A percentile compares a stretch with the other conserved stretches of the same genome.
Conservation (phyloP, 2,113 vertebrate genomes). For the Girardinichthys multiradiatus region DNA sequence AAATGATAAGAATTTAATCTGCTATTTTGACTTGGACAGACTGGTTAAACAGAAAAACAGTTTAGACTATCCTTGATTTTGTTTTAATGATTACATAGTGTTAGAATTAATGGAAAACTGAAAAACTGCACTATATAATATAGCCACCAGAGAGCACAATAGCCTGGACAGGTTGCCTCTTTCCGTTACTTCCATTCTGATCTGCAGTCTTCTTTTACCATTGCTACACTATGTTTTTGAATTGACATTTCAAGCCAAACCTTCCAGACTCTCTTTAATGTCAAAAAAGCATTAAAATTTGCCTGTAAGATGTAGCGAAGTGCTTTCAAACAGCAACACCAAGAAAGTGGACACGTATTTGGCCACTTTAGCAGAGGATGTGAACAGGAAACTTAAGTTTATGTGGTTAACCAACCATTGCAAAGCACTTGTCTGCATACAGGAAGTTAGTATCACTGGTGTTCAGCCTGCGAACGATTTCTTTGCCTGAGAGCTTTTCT, state of each 20-base stretch:
- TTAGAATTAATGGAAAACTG: background rate
- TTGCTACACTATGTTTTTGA: constrained; percentile 25
- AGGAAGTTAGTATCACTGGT: constrained; percentile 86
- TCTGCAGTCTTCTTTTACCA: constrained; percentile 31
- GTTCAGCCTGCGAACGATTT: constrained; percentile 69
- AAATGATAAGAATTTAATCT: background rate
- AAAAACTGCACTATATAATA: constrained; percentile 39
- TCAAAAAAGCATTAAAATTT: constrained; percentile 4
- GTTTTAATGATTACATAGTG: too few relatives aligned
- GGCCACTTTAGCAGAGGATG: constrained; percentile 23
- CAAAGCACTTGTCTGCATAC: constrained; percentile 75
- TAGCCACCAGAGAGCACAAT: constrained; percentile 66
- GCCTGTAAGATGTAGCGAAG: background rate
- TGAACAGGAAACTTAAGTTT: constrained; percentile 78
- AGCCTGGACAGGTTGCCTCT: constrained; percentile 20
- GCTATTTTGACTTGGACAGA: background rate
- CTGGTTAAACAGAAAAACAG: background rate
- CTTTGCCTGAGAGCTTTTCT: constrained; percentile 44
- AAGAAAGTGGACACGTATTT: constrained; percentile 15
- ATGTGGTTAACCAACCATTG: constrained; percentile 75
- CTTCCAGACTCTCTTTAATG: constrained; percentile 4
- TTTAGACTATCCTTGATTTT: too few relatives aligned
- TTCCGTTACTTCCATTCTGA: constrained; percentile 27
- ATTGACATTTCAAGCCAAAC: constrained; percentile 3
- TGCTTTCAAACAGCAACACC: constrained; percentile 1